Evolutionary conservation across 2,888 invertebrate species (phyloP), one percentile per base, ranked within the genome.

Genomic region (Cephus sareptanus): DNA sequence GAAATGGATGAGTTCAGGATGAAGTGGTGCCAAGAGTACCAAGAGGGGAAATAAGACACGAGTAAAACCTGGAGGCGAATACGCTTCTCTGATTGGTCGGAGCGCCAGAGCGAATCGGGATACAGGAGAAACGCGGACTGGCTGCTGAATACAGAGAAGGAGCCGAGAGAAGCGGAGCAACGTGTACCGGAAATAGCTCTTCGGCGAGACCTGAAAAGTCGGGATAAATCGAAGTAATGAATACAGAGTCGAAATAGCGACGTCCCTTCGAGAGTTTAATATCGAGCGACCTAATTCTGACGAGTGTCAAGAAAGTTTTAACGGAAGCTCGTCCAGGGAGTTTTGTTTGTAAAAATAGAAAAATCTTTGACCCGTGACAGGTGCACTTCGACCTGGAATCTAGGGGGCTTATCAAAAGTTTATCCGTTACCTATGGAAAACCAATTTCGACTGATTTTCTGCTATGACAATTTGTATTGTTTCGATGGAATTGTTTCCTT

Each of bases 171-270:
- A 30, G 35, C 69, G 73, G 76, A 73, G 40, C 69, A 68, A 79
- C 11, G 69, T 70, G 30, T 74, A 35, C n/a, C 73, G 74, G 77
- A 77, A 74, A 77, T 77, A 73, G 77, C 34, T 68, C 15, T 56
- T 35, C 34, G 68, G 35, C 73, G 34, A 56, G 81, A 80, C 75
- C 79, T 76, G 77, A 75, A 77, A 83, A 83, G 84, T 84, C 83
- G 82, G 85, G 86, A 88, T 86, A 85, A 87, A 88, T 87, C 82
- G 84, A 84, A 84, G 84, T 87, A 87, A 89, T 89, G 88, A 89
- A 88, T 88, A 87, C 86, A 79, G 83, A 81, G 84, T 80, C 82
- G 84, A 85, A 89, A 89, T 87, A 89, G 83, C 83, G 79, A 80
- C 82, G 84, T 81, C 81, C 83, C 83, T 87, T 88, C 86, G 82